phyloP scores from a whole-genome alignment of 1,140 invertebrate genomes.

The Musca vetustissima region DNA sequence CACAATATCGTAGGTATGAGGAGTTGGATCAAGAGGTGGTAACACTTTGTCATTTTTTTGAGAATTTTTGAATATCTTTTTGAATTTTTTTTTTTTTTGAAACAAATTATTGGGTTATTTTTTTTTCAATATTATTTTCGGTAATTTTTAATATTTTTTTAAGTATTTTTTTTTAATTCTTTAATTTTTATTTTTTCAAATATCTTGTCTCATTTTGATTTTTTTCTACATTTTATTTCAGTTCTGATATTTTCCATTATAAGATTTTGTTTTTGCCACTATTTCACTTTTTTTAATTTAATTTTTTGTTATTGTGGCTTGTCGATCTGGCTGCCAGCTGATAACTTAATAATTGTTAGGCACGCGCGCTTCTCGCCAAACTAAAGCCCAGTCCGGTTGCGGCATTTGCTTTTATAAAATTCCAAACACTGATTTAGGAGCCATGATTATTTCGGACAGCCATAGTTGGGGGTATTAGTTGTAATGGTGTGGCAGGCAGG shows the following conservation, averaged over 20 bases:
- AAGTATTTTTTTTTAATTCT: no score
- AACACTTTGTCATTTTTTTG: neutral
- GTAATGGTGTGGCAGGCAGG: neutral
- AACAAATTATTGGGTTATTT: no score
- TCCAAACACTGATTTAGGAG: neutral
- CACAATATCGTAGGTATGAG: neutral
- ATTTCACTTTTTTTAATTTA: neutral
- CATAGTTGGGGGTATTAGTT: no score
- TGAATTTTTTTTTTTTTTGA: neutral
- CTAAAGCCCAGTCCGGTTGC: slow-evolving; percentile 10
- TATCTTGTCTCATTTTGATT: slow-evolving; percentile 5
- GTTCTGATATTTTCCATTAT: slow-evolving; percentile 2
- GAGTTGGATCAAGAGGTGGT: neutral
- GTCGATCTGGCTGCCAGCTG: neutral
- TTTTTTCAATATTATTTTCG: no score
- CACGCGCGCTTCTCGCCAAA: slow-evolving; percentile 26
- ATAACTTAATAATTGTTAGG: slow-evolving; percentile 20
- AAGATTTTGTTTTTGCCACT: neutral
- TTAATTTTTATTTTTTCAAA: slow-evolving; percentile 11
- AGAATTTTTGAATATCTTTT: no score
- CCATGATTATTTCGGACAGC: neutral
- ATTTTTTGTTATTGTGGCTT: neutral
- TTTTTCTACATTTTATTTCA: neutral
- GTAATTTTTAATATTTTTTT: no score
- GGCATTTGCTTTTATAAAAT: slow-evolving; percentile 28